Evolutionary conservation across 2,888 invertebrate species (phyloP), one percentile per base, ranked within the genome.

Genomic region (Asteroscopus sphinx): DNA sequence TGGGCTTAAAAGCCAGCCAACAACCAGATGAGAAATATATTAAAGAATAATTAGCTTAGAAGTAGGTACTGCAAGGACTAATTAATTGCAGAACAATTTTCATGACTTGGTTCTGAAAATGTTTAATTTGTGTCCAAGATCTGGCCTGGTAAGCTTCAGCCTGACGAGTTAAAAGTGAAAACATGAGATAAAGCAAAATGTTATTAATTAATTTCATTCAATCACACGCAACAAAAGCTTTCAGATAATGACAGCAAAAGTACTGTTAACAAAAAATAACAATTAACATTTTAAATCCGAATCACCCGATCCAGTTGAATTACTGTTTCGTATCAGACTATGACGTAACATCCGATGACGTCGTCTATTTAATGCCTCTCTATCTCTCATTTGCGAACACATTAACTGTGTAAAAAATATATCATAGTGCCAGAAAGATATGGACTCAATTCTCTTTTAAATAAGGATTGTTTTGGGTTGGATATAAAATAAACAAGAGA

Each of bases 321-420:
- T 56, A 68, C 64, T 56, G 71, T 51, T 58, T 39, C 54, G 33
- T 49, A 47, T 44, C 15, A n/a, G 15, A 44, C 57, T 53, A 39
- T 57, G 59, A 59, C 47, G 36, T 30, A 53, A 51, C 39, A 40
- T 44, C 32, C 36, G 42, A 66, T 75, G 64, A 64, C 76, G 72
- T 54, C 76, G 62, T 75, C 66, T 61, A 58, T 54, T 67, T 74
- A 73, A 74, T 72, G 53, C 59, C 60, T 56, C 56, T 67, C 64
- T 58, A 62, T 74, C 59, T 68, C 65, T 69, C 76, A 69, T 72
- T 72, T 68, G 59, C 56, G 42, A 66, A 55, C 45, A 68, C 72
- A 71, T 71, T 65, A 71, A 56, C 52, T 33, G 47, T 39, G 40
- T 64, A 74, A 73, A 73, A 70, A 67, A 70, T 58, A 68, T 44